phyloP scores from a whole-genome alignment of 2,888 invertebrate species.

The Antitype chi region DNA sequence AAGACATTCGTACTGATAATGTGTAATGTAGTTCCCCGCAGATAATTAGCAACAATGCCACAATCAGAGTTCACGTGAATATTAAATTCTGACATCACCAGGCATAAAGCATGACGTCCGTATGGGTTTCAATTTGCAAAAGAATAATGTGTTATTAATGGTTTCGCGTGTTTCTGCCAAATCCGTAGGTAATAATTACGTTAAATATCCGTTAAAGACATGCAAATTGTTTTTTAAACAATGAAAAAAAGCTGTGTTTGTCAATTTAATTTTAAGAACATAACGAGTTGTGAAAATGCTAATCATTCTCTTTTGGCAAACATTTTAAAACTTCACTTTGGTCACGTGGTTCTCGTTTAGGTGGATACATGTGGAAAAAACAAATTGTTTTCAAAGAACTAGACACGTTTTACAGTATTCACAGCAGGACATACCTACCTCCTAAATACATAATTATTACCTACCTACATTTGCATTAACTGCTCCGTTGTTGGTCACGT shows the following conservation, averaged over 20 bases:
- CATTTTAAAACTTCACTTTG: not conserved
- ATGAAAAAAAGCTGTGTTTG: conserved; percentile 2
- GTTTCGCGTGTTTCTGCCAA: conserved; percentile 20
- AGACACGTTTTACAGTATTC: too few relatives aligned
- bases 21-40: not conserved
- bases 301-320: conserved; percentile 10
- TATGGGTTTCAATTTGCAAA: conserved; percentile 19
- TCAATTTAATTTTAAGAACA: not conserved
- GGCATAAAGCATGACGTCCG: conserved; percentile 1
- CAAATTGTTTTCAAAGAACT: not conserved
- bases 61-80: conserved; percentile 10
- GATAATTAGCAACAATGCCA: conserved; percentile 5
- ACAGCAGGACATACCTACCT: not conserved
- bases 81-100: conserved; percentile 7
- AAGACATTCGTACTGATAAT: too few relatives aligned
- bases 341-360: not conserved
- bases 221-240: conserved; percentile 22
- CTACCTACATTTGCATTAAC: not conserved
- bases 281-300: not conserved
- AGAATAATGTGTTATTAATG: conserved; percentile 28
- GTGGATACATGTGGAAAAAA: not conserved
- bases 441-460: not conserved
- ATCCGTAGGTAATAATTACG: not conserved
- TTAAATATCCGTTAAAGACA: conserved; percentile 24
- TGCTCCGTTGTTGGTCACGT: not conserved